Conservation (phyloP, 2,797 vertebrate species). For the Tinamus major region DNA sequence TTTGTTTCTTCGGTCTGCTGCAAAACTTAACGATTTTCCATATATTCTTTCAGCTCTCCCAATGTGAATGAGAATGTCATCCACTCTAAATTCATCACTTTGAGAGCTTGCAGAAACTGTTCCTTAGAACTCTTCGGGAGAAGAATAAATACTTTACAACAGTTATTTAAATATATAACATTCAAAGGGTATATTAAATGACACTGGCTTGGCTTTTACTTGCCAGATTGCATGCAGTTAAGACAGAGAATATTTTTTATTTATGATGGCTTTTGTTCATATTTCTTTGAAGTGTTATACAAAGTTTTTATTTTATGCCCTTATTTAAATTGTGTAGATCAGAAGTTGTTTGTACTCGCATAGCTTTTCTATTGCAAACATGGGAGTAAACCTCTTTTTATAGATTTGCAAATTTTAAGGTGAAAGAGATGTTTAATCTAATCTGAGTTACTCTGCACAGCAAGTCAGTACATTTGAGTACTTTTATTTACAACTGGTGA, state of each 20-base stretch:
- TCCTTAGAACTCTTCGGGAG: background rate
- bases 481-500: fast-evolving
- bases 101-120: background rate
- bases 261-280: background rate
- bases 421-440: background rate
- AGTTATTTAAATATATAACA: background rate
- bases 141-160: background rate
- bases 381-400: background rate
- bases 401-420: background rate
- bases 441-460: background rate
- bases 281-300: background rate
- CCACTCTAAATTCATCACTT: background rate
- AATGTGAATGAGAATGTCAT: background rate
- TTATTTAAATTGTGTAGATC: background rate
- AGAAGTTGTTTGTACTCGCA: background rate
- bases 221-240: background rate
- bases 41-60: slow-evolving; percentile 1
- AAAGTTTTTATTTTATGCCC: background rate
- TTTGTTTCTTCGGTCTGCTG: slow-evolving; percentile 39
- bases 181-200: background rate
- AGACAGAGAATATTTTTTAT: background rate
- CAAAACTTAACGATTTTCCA: slow-evolving; percentile 57
- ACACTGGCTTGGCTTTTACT: background rate
- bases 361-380: background rate
- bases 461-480: background rate